These are phyloP conservation scores for Sphyrna mokarran DNA, from an alignment of 2,113 vertebrate species.

Conservation along the genomic window DNA sequence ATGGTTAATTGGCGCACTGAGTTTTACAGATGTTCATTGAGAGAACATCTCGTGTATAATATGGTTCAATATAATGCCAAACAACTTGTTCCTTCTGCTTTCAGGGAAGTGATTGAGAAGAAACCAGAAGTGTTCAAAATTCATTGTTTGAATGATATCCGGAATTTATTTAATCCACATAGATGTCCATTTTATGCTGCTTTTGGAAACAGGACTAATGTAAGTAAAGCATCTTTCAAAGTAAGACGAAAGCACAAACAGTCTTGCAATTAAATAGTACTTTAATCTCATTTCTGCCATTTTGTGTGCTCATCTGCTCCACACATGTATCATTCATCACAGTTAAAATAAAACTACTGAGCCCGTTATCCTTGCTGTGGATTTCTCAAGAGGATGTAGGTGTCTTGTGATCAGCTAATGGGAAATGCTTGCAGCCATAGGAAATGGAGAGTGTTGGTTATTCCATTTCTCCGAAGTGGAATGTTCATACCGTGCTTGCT, in stretches of 20 bases:
- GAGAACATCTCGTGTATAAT: neutral
- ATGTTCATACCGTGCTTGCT: neutral
- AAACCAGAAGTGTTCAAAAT: constrained; percentile 90
- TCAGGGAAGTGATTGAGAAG: constrained; percentile 89
- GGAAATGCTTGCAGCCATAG: neutral
- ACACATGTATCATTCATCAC: neutral
- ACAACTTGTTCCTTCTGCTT: neutral
- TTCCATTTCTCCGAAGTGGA: constrained; percentile 1
- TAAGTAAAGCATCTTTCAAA: constrained; percentile 49
- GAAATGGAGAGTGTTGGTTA: neutral
- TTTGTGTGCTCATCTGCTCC: neutral
- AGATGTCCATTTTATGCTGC: constrained; percentile 77
- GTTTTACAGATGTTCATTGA: neutral
- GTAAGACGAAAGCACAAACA: neutral
- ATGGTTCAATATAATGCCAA: neutral
- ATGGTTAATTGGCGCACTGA: neutral
- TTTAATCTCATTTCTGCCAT: neutral
- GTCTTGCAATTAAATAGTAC: neutral
- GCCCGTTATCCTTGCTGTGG: neutral
- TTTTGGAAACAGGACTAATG: constrained; percentile 83
- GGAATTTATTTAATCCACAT: constrained; percentile 65
- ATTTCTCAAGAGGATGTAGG: neutral
- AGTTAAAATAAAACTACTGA: neutral
- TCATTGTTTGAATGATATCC: constrained; percentile 79
- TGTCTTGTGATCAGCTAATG: neutral